Percentiles rank a stretch among this genome's conserved stretches.
These are phyloP conservation scores for Homarus gammarus DNA, from an alignment of 2,888 invertebrate species.

Conservation along the genomic window DNA sequence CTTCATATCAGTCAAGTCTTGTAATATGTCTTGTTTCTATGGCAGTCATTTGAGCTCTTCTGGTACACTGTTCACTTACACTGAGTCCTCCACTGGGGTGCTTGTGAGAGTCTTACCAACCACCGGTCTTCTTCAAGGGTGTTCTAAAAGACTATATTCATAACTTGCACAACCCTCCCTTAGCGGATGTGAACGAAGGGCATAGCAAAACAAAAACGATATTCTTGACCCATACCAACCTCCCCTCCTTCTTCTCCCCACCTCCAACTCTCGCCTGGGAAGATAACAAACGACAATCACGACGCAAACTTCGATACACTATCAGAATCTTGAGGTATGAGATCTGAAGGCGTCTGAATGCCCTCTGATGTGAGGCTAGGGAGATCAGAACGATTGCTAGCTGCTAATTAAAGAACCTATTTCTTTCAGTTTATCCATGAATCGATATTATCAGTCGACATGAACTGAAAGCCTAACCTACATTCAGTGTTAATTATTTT, in stretches of 20 bases:
- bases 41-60: too few species aligned
- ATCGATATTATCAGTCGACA: background rate
- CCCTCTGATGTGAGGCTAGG: background rate
- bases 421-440: background rate
- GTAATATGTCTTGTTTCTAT: too few species aligned
- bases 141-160: too few species aligned
- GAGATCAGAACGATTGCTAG: background rate
- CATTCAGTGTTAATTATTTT: background rate
- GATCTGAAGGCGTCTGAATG: conserved; percentile 2
- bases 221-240: too few species aligned
- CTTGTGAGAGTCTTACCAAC: background rate
- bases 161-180: background rate
- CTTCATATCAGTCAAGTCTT: too few species aligned
- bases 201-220: background rate
- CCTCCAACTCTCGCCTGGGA: background rate
- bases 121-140: too few species aligned
- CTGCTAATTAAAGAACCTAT: background rate
- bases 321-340: conserved; percentile 5
- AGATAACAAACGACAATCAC: background rate
- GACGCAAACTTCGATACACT: conserved; percentile 1
- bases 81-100: background rate
- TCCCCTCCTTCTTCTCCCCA: too few species aligned
- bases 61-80: background rate
- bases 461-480: background rate
- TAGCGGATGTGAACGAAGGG: background rate